Evolutionary conservation across 2,888 invertebrate genomes (phyloP).

Genomic region (Coelinius sp.): DNA sequence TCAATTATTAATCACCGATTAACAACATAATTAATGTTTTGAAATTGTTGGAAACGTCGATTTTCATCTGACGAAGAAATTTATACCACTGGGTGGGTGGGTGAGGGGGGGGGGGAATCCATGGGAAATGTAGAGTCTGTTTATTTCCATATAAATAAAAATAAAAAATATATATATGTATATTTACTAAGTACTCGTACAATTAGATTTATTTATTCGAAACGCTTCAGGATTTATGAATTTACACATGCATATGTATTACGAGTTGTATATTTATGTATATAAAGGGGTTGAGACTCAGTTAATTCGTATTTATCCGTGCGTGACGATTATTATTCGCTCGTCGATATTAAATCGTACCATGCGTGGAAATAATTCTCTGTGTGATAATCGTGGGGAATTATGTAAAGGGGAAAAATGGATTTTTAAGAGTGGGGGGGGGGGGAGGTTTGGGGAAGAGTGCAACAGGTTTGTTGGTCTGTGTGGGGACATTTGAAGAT

Average conservation of each 20-base stretch:
- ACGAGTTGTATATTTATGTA: slow-evolving; percentile 34
- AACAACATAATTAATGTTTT: neutral
- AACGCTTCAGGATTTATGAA: slow-evolving; percentile 38
- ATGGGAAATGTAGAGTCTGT: slow-evolving; percentile 38
- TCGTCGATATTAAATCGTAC: slow-evolving; percentile 45
- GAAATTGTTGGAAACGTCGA: neutral
- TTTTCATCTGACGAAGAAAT: neutral
- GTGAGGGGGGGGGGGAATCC: slow-evolving; percentile 34
- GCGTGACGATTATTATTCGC: slow-evolving; percentile 57
- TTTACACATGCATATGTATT: slow-evolving; percentile 35
- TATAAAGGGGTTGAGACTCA: slow-evolving; percentile 51
- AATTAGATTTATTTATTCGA: slow-evolving; percentile 33
- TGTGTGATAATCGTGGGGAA: slow-evolving; percentile 28
- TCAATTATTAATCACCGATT: neutral
- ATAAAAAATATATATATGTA: slow-evolving; percentile 27
- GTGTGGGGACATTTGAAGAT: no score
- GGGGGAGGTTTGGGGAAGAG: no score
- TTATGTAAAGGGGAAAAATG: neutral
- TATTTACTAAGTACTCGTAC: slow-evolving; percentile 3
- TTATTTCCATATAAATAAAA: slow-evolving; percentile 36
- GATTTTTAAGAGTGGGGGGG: neutral
- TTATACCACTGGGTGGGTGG: neutral
- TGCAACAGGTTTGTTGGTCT: neutral
- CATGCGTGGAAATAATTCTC: slow-evolving; percentile 34
- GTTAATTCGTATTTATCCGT: slow-evolving; percentile 57